Evolutionary conservation across 2,888 invertebrate species (phyloP).

Genomic region (Agrochola lota): DNA sequence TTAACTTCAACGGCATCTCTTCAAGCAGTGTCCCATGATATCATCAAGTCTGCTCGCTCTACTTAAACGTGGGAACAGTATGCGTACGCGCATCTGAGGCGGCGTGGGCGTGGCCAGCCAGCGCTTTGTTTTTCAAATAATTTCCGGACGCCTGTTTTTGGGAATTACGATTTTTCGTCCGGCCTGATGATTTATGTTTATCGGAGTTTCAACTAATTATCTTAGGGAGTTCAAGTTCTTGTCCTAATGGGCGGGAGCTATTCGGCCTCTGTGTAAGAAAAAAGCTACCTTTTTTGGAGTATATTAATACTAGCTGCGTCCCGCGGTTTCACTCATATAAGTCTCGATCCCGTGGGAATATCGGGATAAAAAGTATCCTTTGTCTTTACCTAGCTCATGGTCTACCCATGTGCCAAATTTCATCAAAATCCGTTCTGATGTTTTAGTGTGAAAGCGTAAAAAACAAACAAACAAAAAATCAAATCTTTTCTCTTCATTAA

Average conservation of each 20-base stretch:
- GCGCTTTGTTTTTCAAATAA: conserved; percentile 87
- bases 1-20: background rate
- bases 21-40: conserved; percentile 28
- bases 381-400: too few species aligned
- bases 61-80: conserved; percentile 86
- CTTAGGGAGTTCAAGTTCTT: conserved; percentile 25
- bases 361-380: too few species aligned
- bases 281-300: background rate
- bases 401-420: too few species aligned
- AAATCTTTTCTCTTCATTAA: too few species aligned
- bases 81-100: conserved; percentile 78
- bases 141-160: conserved; percentile 86
- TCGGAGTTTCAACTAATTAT: conserved; percentile 59
- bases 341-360: too few species aligned
- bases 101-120: conserved; percentile 81
- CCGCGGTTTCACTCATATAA: too few species aligned
- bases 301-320: background rate
- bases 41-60: conserved; percentile 68
- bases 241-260: conserved; percentile 30
- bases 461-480: too few species aligned
- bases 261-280: conserved; percentile 20
- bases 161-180: conserved; percentile 76
- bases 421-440: too few species aligned
- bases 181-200: conserved; percentile 64
- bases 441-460: too few species aligned